Evolutionary conservation across 2,888 invertebrate genomes (phyloP), one percentile per base, ranked within the genome.

Genomic region (Heliconius ismenius): DNA sequence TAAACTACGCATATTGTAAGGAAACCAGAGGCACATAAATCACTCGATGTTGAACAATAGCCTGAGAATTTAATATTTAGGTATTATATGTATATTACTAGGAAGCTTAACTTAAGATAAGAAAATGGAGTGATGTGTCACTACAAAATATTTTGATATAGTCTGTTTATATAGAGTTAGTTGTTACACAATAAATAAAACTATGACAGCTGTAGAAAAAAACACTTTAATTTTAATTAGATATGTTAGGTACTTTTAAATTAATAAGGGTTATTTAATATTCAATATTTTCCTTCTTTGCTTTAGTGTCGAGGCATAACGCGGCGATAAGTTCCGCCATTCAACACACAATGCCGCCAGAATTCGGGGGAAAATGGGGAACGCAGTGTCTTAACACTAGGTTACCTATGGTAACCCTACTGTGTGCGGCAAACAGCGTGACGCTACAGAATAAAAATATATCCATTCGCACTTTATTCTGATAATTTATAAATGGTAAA

Each of bases 401-500:
- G n/a, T n/a, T n/a, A n/a, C n/a, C n/a, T n/a, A n/a, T n/a, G n/a
- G n/a, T n/a, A n/a, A 10, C 36, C 39, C 39, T 39, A 39, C 39
- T 39, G 39, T 39, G 39, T 39, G 39, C 39, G 11, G 11, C 11
- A 39, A 11, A 39, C 11, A 39, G 39, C 39, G 39, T 39, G 39
- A 39, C 39, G 11, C 39, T 39, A 39, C 0, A 11, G 10, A 39
- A 39, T 43, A 6, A 1, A 49, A 6, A 15, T 43, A 15, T 18
- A 24, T n/a, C n/a, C 24, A 6, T 43, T 39, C 4, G 60, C 26
- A 68, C n/a, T 67, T 74, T 65, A 72, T 49, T 32, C 62, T 62
- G 11, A 73, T 60, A 67, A 69, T 36, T 64, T 43, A 76, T 65
- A 72, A 72, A 76, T 76, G 70, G 78, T 26, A 78, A 74, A 72